Evolutionary conservation across 2,888 invertebrate genomes (phyloP), one percentile per base, ranked within the genome.

Genomic region (Yponomeuta plumbellus): DNA sequence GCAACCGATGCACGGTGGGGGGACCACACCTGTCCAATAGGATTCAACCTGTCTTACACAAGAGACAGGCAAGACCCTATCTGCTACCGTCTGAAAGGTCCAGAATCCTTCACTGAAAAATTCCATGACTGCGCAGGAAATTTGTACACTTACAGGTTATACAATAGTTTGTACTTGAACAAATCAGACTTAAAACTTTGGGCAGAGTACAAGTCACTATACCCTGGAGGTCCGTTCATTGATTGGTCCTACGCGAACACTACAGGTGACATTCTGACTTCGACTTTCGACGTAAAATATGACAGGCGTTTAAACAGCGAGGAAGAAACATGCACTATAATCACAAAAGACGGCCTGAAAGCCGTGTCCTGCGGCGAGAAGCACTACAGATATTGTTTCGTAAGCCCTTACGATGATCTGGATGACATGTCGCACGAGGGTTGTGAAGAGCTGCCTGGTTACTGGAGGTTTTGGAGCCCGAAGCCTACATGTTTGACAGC

Each of bases 161-260:
- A 82, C 61, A 70, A 76, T 57, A 81, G 73, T 59, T 72, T 86
- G n/a, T 2, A 52, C 44, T 17, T 52, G 17, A 52, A 52, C 0
- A 78, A 77, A 68, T 69, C 78, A 13, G 76, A 80, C 61, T 68
- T 77, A 26, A 72, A 74, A n/a, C 70, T 91, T 71, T 92, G 92
- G 92, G 83, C 86, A 0, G 90, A 91, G 66, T 91, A 85, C 71
- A 87, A 80, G 68, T 78, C 85, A 1, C 66, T 82, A 22, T 90
- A 91, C 68, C 80, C 84, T 6, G 88, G 89, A 2, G 91, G 92
- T 1, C 84, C 86, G 1, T 90, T 86, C 69, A 75, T 89, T 4
- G 88, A 90, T 68, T 83, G 82, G 80, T 84, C 88, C 1, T 82
- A 77, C 65, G 83, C 84, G 11, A 76, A 80, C 57, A 70, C 74